Base-by-base conservation (phyloP, 2,113 vertebrate genomes). In the Macquaria ambigua region DNA sequence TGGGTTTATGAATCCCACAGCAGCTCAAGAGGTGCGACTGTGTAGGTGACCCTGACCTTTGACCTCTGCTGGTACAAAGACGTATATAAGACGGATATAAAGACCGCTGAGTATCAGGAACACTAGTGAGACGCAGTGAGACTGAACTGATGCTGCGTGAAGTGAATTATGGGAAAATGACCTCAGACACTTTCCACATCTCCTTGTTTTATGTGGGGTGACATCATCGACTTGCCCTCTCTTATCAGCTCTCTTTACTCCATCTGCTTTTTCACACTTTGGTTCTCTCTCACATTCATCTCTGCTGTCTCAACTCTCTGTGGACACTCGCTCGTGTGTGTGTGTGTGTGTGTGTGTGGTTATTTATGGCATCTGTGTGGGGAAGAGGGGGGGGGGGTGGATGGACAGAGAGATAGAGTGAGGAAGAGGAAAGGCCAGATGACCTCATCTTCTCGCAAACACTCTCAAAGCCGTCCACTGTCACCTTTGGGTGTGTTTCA, bases 91-190 rank as follows among this genome's bases (percentile, higher is more conserved):
- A 46, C 0, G 1, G 46, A 50, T 21, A 37, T 34, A 64, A 80
- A 82, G 43, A 37, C 58, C 52, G 63, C 73, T 23, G 34, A 2
- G 16, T 10, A 14, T 23, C 20, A 23, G 62, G n/a, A 48, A 12
- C 59, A 20, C 37, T 23, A 37, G 37, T 64, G 63, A 85, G 31
- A 82, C 52, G n/a, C 37, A 59, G 55, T 8, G 46, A 69, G 46
- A 43, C 14, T 52, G 21, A 66, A 41, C 56, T 68, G 83, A 59
- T 41, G 59, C 31, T 16, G 62, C 81, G 0, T 43, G 39, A 77
- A 61, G 73, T 85, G 89, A 94, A 50, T 87, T 84, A 93, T 75
- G 85, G 76, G 83, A 71, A 82, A 67, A 92, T 91, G 85, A 93
- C 58, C 87, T 93, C 89, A 93, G 83, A 64, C 81, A 73, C 77